Evolutionary conservation across 2,113 vertebrate genomes (phyloP), one percentile per base, ranked within the genome.

Genomic region (Pleuronectes platessa): DNA sequence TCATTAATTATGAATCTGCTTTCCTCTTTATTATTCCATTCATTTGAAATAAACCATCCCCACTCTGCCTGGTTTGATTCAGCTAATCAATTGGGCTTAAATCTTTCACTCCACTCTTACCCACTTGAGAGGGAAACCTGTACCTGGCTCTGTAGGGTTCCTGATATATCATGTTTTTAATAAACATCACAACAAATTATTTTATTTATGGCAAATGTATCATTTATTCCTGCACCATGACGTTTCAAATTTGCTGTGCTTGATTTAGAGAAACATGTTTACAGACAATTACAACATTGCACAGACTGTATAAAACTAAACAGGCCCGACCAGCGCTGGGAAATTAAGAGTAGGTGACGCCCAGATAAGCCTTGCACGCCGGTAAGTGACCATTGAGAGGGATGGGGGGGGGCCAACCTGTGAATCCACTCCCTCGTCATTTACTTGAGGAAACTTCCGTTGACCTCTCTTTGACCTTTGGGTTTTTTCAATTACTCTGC

Each of bases 401-500:
- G 24, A 2, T 1, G 24, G 24, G 35, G 35, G 35, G 35, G 35
- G 35, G 35, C 2, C 35, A 37, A 69, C 55, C 20, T 74, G 21
- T 61, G 9, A 80, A 81, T 70, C 45, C 55, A 37, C 60, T 70
- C 23, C 47, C 13, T 71, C 49, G 51, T 80, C 74, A 87, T 86
- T 80, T 51, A 61, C 61, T 49, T 78, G 53, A 37, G 54, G 64
- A 83, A 67, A 75, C 65, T 76, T 71, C 8, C 40, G 61, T 37
- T 77, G 67, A 80, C 60, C 59, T 45, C 20, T 68, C 17, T 75
- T 31, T 81, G 71, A 82, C 76, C 67, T 84, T 78, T 68, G 5
- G 31, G 45, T 20, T 67, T 77, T 64, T 67, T 61, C 70, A 86
- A 73, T 87, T 85, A 88, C 74, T 71, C 74, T 56, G 71, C 37